Conservation (phyloP, 2,113 vertebrate genomes). For the Clarias magur region DNA sequence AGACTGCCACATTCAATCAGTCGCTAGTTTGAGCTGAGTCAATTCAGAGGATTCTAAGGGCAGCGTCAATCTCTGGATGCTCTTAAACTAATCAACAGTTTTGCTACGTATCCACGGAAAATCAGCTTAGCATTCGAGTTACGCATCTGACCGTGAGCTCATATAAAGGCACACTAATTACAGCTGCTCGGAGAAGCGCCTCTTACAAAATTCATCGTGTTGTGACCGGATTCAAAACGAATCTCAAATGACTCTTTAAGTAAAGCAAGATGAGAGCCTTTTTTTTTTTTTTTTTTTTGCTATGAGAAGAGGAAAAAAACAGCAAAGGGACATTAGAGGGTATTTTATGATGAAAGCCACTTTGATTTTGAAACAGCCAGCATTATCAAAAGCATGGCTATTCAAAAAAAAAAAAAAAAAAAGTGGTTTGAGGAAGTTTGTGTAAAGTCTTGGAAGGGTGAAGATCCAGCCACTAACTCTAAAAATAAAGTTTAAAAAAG, state of each 20-base stretch:
- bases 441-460: slow-evolving; percentile 4
- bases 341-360: slow-evolving; percentile 39
- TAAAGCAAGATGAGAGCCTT: not conserved
- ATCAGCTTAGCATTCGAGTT: not conserved
- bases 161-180: slow-evolving; percentile 18
- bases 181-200: not conserved
- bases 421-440: slow-evolving; percentile 11
- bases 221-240: slow-evolving; percentile 20
- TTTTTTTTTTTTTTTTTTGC: not conserved
- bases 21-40: not conserved
- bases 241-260: slow-evolving; percentile 19
- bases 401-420: slow-evolving; percentile 31
- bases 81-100: not conserved
- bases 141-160: not conserved
- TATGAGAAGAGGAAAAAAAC: not conserved
- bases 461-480: not conserved
- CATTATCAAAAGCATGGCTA: slow-evolving; percentile 43
- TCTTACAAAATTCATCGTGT: slow-evolving; percentile 18
- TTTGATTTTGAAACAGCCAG: slow-evolving; percentile 45
- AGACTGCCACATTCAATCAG: not conserved
- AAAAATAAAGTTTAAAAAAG: not conserved
- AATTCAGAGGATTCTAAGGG: not conserved
- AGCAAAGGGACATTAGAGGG: slow-evolving; percentile 28
- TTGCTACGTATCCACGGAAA: slow-evolving; percentile 3
- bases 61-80: not conserved